Percentiles rank a stretch among this genome's conserved stretches.
These are phyloP conservation scores for Limnodromus scolopaceus DNA, from an alignment of 2,797 vertebrate species.

Conservation along the genomic window DNA sequence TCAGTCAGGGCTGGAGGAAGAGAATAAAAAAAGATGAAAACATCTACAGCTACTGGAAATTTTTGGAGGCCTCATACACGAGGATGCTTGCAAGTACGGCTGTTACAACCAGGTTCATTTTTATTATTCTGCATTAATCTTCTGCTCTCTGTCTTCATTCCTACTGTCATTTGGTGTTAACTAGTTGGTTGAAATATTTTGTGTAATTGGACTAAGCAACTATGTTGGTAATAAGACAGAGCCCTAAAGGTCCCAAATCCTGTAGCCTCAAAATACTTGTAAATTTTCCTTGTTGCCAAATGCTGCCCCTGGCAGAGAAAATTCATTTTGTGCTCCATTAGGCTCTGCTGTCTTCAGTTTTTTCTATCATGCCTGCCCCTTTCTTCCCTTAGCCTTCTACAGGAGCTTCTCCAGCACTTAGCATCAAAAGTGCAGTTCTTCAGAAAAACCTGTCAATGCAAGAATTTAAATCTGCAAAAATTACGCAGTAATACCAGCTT, in stretches of 20 bases:
- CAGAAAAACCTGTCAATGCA: conserved; percentile 44
- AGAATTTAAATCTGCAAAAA: conserved; percentile 56
- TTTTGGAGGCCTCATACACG: neutral
- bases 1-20: neutral
- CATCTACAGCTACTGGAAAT: neutral
- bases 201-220: conserved; percentile 6
- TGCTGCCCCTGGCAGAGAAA: conserved; percentile 48
- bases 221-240: neutral
- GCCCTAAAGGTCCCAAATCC: conserved; percentile 24
- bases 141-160: neutral
- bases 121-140: neutral
- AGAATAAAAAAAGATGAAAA: neutral
- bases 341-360: conserved; percentile 17
- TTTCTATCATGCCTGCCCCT: neutral
- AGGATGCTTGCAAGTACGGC: neutral
- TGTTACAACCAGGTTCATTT: neutral
- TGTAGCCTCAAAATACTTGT: conserved; percentile 8
- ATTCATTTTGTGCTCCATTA: conserved; percentile 68
- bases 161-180: neutral
- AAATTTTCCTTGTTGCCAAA: conserved; percentile 28
- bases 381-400: neutral
- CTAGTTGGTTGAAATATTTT: conserved; percentile 14
- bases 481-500: conserved; percentile 30
- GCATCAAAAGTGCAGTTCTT: conserved; percentile 36
- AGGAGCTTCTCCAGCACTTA: conserved; percentile 32